Evolutionary conservation across 2,113 vertebrate species (phyloP).

Genomic region (Colius striatus): DNA sequence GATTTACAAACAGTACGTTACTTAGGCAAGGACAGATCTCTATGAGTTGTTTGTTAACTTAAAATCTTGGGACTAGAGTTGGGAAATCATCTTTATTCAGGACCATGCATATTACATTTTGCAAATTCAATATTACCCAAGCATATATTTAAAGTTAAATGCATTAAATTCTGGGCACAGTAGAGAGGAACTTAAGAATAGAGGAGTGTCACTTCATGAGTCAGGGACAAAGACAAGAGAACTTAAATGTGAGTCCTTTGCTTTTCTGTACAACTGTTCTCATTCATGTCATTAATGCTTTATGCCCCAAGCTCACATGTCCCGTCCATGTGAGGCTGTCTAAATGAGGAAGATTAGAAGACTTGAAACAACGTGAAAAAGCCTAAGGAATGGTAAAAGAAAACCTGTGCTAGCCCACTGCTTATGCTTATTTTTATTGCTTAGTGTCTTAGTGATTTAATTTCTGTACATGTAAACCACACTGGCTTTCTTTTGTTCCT

Average conservation of each 20-base stretch:
- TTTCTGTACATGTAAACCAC: neutral
- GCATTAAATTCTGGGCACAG: neutral
- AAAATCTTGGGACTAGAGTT: neutral
- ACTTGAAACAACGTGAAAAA: neutral
- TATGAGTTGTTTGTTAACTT: neutral
- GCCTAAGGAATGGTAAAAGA: neutral
- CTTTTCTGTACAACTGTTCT: neutral
- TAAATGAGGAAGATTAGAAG: neutral
- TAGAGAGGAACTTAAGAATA: neutral
- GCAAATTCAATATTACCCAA: neutral
- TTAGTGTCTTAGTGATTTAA: neutral
- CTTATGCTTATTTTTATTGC: neutral
- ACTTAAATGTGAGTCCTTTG: neutral
- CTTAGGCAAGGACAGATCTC: neutral
- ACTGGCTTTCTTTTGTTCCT: constrained; percentile 3
- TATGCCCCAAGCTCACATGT: neutral
- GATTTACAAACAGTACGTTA: accelerated
- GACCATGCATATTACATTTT: neutral
- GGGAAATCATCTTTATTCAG: neutral
- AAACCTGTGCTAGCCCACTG: neutral
- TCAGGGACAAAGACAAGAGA: neutral
- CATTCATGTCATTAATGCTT: neutral
- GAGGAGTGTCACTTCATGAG: accelerated
- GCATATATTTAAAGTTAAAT: neutral
- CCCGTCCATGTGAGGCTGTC: neutral